Conservation (phyloP, 2,797 vertebrate genomes). For the Neoniphon sammara region DNA sequence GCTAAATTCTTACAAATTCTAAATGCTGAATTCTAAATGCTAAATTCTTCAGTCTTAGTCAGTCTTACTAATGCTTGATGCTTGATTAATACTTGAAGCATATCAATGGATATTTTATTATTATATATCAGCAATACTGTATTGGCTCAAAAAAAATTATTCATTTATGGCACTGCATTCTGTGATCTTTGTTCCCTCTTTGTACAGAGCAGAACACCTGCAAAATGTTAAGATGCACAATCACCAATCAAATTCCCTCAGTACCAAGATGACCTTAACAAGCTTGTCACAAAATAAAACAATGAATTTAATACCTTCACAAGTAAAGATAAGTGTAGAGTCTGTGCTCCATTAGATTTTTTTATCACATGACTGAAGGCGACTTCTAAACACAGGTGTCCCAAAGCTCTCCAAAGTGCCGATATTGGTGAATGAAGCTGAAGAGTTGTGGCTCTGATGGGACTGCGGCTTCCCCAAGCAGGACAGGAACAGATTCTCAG, state of each 20-base stretch:
- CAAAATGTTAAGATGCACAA: too few species aligned
- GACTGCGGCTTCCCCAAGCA: constrained; percentile 49
- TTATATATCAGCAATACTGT: not conserved
- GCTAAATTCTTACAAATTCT: too few species aligned
- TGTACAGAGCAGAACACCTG: too few species aligned
- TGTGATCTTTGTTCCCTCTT: too few species aligned
- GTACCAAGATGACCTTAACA: too few species aligned
- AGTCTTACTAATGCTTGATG: too few species aligned
- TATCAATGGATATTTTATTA: not conserved
- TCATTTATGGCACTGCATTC: too few species aligned
- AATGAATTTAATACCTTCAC: constrained; percentile 8
- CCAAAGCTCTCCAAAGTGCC: constrained; percentile 69
- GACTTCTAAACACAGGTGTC: constrained; percentile 54
- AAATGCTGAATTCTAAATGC: too few species aligned
- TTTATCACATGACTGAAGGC: constrained; percentile 53
- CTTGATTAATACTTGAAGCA: not conserved
- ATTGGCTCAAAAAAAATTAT: too few species aligned
- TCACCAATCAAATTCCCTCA: too few species aligned
- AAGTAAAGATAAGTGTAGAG: not conserved
- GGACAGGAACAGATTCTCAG: constrained; percentile 32
- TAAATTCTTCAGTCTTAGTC: too few species aligned
- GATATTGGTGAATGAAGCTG: constrained; percentile 65
- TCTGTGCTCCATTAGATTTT: constrained; percentile 18
- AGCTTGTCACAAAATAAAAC: not conserved
- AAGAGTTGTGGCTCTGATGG: constrained; percentile 53